phyloP scores from a whole-genome alignment of 2,113 vertebrate species.

The Copsychus sechellarum region DNA sequence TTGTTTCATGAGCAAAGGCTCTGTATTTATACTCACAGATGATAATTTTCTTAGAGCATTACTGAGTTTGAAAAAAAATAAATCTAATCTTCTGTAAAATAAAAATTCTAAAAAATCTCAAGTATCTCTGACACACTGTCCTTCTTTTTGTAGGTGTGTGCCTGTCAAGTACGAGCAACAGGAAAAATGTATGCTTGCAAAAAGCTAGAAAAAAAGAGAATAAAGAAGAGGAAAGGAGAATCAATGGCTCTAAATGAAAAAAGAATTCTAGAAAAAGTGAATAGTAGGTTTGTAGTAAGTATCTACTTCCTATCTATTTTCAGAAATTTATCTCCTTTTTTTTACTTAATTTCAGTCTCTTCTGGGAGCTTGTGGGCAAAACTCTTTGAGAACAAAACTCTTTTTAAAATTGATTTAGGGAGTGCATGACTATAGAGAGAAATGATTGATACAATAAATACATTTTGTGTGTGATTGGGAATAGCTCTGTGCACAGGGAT shows the following conservation, averaged over 20 bases:
- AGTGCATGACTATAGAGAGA: neutral
- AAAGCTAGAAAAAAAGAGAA: conserved; percentile 93
- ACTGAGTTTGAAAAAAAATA: neutral
- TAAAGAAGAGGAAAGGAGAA: conserved; percentile 92
- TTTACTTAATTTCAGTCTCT: neutral
- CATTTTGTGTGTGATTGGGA: neutral
- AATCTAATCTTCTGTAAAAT: neutral
- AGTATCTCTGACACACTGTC: neutral
- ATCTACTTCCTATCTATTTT: conserved; percentile 23
- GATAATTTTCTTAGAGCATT: neutral
- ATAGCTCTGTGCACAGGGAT: neutral
- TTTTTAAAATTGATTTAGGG: neutral
- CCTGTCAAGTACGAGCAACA: conserved; percentile 92
- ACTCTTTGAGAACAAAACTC: neutral
- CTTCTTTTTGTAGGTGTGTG: conserved; percentile 83
- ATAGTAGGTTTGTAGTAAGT: conserved; percentile 95
- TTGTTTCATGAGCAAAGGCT: neutral
- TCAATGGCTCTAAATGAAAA: conserved; percentile 93
- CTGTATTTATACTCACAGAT: neutral
- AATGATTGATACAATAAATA: neutral
- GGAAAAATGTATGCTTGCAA: conserved; percentile 97
- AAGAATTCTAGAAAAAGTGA: conserved; percentile 90
- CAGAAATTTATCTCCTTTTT: neutral
- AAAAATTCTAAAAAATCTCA: neutral
- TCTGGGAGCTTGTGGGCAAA: neutral